phyloP scores from a whole-genome alignment of 2,888 invertebrate genomes.

The Uropetala carovei region DNA sequence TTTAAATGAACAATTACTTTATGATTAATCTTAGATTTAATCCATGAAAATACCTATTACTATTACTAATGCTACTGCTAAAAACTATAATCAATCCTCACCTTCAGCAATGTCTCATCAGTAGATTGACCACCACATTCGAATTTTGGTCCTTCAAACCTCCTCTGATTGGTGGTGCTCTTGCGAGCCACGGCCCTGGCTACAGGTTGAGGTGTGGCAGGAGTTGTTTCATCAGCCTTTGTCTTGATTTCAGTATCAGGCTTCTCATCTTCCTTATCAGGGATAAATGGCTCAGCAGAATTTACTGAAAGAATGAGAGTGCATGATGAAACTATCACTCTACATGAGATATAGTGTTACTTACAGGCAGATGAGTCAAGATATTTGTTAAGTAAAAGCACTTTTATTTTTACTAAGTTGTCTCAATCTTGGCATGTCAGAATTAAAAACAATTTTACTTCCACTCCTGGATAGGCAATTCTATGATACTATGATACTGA shows the following conservation, averaged over 20 bases:
- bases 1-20: no score
- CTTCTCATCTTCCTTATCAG: background rate
- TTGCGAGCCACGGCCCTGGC: constrained; percentile 67
- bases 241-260: background rate
- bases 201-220: background rate
- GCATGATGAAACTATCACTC: background rate
- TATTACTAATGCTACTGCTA: no score
- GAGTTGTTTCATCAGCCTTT: background rate
- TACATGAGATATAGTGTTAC: background rate
- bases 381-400: no score
- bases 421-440: background rate
- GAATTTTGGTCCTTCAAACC: constrained; percentile 26
- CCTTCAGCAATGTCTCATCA: constrained; percentile 23
- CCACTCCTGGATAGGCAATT: no score
- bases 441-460: background rate
- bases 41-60: no score
- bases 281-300: background rate
- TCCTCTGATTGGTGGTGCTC: constrained; percentile 62
- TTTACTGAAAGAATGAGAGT: background rate
- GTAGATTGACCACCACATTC: background rate
- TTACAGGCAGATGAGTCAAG: background rate
- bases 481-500: no score
- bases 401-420: background rate
- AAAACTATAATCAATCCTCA: background rate
- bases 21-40: no score